These are phyloP conservation scores for Electrophaes corylata DNA, from an alignment of 2,888 invertebrate species.

Conservation along the genomic window DNA sequence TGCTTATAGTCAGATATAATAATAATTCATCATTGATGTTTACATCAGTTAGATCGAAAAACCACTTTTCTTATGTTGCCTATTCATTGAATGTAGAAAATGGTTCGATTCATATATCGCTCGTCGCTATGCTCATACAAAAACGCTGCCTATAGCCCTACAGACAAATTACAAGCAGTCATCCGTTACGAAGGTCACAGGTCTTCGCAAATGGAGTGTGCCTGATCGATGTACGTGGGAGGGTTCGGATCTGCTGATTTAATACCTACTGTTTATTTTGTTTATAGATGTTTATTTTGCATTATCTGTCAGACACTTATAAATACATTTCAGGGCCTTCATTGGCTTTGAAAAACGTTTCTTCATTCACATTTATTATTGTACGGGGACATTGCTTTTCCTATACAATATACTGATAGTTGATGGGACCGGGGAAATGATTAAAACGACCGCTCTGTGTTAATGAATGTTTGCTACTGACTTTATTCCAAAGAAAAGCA, in stretches of 20 bases:
- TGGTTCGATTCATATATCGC: not conserved
- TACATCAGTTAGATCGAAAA: no score
- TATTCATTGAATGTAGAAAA: not conserved
- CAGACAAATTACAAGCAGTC: slow-evolving; percentile 21
- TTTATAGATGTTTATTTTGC: not conserved
- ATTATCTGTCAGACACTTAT: no score
- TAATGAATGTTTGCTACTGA: no score
- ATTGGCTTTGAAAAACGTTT: not conserved
- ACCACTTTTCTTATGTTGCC: not conserved
- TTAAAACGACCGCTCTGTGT: no score
- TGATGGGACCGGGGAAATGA: no score
- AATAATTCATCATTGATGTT: no score
- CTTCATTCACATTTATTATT: no score
- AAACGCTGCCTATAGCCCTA: not conserved
- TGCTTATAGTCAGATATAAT: no score
- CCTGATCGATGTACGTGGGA: slow-evolving; percentile 21
- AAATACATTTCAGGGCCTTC: no score
- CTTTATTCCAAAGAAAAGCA: no score
- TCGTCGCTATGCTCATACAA: slow-evolving; percentile 2
- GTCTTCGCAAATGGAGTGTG: slow-evolving; percentile 33
- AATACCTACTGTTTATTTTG: not conserved
- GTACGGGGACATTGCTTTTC: no score
- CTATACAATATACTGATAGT: no score
- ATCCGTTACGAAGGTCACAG: slow-evolving; percentile 35
- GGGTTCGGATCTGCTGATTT: slow-evolving; percentile 5